Conservation (phyloP, 1,140 invertebrate genomes). For the Eupristina koningsbergeri region DNA sequence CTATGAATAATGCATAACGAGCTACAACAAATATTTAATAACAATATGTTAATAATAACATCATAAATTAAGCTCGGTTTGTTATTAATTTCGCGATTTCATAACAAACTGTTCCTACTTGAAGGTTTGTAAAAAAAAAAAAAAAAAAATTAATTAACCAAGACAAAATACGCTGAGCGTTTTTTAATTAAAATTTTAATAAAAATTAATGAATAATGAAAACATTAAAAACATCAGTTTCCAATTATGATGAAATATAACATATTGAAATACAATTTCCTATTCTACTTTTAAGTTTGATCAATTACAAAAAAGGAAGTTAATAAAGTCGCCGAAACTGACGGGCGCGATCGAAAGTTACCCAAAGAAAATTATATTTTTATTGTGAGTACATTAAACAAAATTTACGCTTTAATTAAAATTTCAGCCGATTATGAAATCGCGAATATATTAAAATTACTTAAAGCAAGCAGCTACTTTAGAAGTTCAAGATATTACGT, state of each 20-base stretch:
- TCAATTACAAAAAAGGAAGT: neutral
- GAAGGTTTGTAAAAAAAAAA: too few species aligned
- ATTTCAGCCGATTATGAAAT: neutral
- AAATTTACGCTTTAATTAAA: neutral
- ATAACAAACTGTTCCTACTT: too few species aligned
- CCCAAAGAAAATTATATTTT: neutral
- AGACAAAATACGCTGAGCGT: neutral
- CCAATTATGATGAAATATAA: neutral
- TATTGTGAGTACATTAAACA: neutral
- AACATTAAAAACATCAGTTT: neutral
- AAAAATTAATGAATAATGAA: neutral
- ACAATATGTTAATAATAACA: too few species aligned
- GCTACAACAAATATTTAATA: slow-evolving; percentile 10
- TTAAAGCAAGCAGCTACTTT: neutral
- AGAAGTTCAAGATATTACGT: neutral
- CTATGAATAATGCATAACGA: neutral
- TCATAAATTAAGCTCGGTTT: too few species aligned
- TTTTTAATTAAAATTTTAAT: neutral
- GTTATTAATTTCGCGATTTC: too few species aligned
- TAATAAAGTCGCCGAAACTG: too few species aligned
- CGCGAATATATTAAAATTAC: neutral
- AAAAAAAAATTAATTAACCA: neutral
- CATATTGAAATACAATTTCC: neutral
- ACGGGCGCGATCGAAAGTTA: neutral
- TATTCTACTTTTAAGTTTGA: neutral